phyloP scores from a whole-genome alignment of 2,888 invertebrate species.

The Neuroscelio doddi region DNA sequence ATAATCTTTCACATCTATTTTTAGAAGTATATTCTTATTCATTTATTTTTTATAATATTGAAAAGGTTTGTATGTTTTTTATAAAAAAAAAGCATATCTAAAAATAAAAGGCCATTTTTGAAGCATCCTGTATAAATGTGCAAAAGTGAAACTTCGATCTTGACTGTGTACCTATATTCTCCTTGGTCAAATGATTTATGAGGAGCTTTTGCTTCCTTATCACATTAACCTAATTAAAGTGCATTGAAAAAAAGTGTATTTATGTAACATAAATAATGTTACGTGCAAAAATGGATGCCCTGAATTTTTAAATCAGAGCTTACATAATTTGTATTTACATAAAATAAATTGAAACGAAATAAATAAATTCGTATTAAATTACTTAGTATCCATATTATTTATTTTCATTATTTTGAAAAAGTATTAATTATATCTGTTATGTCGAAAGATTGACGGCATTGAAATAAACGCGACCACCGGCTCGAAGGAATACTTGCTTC shows the following conservation, averaged over 20 bases:
- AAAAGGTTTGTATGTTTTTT: too few species aligned
- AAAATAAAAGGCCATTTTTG: background rate
- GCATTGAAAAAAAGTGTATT: conserved; percentile 29
- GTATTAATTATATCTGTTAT: too few species aligned
- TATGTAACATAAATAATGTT: conserved; percentile 19
- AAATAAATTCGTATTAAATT: too few species aligned
- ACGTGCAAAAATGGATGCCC: conserved; percentile 9
- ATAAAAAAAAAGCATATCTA: too few species aligned
- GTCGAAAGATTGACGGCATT: conserved; percentile 75
- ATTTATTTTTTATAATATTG: too few species aligned
- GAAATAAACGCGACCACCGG: conserved; percentile 76
- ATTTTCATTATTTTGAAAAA: too few species aligned
- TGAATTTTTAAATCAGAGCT: too few species aligned
- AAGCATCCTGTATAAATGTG: background rate
- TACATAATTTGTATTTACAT: too few species aligned
- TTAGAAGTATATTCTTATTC: too few species aligned
- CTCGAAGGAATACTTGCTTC: conserved; percentile 73
- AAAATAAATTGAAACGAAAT: background rate
- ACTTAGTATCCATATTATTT: too few species aligned
- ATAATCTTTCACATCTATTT: too few species aligned
- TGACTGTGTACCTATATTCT: conserved; percentile 27
- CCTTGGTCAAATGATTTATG: conserved; percentile 35
- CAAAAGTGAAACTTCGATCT: conserved; percentile 30
- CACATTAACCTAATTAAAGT: conserved; percentile 27
- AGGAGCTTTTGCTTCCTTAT: conserved; percentile 25